A percentile compares a stretch with the other conserved stretches of the same genome.
phyloP scores from a whole-genome alignment of 2,113 vertebrate species.

The Rhineura floridana region DNA sequence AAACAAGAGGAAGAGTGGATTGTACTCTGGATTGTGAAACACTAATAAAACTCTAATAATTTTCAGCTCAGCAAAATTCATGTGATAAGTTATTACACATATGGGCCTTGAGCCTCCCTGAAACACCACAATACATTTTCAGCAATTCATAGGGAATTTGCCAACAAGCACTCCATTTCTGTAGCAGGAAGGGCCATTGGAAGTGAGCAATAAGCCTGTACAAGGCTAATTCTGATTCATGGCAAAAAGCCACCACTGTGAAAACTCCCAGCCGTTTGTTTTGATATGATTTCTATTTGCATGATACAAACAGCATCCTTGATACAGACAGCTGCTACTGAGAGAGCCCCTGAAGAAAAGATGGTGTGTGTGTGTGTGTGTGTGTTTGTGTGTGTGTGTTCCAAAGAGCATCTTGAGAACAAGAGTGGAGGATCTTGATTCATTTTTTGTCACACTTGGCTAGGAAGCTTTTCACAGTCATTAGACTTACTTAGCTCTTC shows the following conservation, averaged over 20 bases:
- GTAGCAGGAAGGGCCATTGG: not conserved
- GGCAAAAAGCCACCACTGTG: not conserved
- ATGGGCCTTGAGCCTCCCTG: not conserved
- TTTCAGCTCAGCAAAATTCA: not conserved
- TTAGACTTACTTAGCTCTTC: conserved; percentile 7
- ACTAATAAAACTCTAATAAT: not conserved
- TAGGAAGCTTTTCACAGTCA: not conserved
- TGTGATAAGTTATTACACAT: not conserved
- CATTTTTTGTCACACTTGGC: not conserved
- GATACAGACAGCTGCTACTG: not conserved
- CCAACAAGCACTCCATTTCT: not conserved
- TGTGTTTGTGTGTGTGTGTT: not conserved
- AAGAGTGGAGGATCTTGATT: not conserved
- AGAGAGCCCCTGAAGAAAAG: accelerated
- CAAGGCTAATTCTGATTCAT: not conserved
- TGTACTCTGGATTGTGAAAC: not conserved
- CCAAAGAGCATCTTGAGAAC: not conserved
- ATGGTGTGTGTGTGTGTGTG: not conserved
- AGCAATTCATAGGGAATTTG: not conserved
- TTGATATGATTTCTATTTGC: not conserved
- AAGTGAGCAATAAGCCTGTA: not conserved
- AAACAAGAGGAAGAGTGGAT: not conserved
- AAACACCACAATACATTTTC: not conserved
- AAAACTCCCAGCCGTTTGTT: not conserved
- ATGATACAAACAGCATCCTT: not conserved